A percentile compares a stretch with the other conserved stretches of the same genome.
These are phyloP conservation scores for Hydrolagus colliei DNA, from an alignment of 2,797 vertebrate genomes.

Conservation along the genomic window DNA sequence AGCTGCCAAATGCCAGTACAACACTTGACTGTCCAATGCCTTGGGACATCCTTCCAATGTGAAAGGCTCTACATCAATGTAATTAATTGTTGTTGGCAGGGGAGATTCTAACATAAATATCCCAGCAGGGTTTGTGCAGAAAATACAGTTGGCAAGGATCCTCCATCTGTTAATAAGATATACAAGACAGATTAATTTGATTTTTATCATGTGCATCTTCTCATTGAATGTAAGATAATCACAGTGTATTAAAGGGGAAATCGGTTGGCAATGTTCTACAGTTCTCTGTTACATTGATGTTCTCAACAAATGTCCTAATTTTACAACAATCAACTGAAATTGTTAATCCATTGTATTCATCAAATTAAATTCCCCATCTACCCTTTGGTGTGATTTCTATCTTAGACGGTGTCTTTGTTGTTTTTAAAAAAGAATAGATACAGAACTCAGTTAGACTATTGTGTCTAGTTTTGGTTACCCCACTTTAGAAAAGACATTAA, in stretches of 20 bases:
- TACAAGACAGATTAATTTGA: not conserved
- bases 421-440: too few species aligned
- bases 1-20: too few species aligned
- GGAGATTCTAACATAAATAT: not conserved
- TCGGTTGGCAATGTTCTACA: not conserved
- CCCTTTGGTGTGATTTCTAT: not conserved
- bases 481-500: not conserved
- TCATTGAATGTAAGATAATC: too few species aligned
- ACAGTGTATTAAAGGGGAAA: too few species aligned
- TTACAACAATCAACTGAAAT: not conserved
- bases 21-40: too few species aligned
- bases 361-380: not conserved
- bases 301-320: not conserved
- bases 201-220: not conserved
- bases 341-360: not conserved
- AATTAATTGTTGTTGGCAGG: not conserved
- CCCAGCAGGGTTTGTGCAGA: not conserved
- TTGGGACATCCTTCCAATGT: too few species aligned
- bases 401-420: too few species aligned
- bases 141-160: not conserved
- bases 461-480: not conserved
- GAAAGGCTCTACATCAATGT: too few species aligned
- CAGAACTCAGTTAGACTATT: too few species aligned
- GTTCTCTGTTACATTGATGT: not conserved
- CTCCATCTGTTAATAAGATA: conserved; percentile 1